phyloP scores from a whole-genome alignment of 2,113 vertebrate genomes.

The Todiramphus chloris region DNA sequence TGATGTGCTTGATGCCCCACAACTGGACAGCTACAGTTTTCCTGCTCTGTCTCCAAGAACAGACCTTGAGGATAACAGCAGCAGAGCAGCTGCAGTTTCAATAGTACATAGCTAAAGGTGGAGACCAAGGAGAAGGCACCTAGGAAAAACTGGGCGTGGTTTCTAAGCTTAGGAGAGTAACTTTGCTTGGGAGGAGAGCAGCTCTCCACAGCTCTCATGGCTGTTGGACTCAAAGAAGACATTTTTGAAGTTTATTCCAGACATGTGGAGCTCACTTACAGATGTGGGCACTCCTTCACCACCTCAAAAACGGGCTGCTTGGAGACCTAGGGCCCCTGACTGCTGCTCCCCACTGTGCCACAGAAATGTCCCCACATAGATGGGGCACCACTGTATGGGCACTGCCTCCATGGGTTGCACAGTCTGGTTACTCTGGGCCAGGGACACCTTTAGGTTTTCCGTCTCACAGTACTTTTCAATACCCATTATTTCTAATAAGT shows the following conservation, averaged over 20 bases:
- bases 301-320: not conserved
- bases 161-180: not conserved
- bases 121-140: not conserved
- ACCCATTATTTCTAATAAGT: not conserved
- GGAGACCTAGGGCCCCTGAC: not conserved
- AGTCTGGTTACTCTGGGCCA: not conserved
- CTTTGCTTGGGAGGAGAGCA: accelerated
- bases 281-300: not conserved
- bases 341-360: not conserved
- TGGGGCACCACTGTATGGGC: not conserved
- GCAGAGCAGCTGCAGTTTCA: not conserved
- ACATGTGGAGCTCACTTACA: not conserved
- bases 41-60: not conserved
- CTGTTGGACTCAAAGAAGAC: not conserved
- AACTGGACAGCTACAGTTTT: not conserved
- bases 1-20: not conserved
- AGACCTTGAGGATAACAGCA: not conserved
- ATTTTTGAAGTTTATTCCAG: not conserved
- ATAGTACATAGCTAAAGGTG: not conserved
- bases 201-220: not conserved
- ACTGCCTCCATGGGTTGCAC: accelerated
- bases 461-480: not conserved
- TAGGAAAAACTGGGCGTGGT: not conserved
- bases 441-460: not conserved
- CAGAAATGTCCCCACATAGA: not conserved